Percentiles rank a stretch among this genome's conserved stretches.
phyloP scores from a whole-genome alignment of 2,113 vertebrate genomes.

The Columba livia region DNA sequence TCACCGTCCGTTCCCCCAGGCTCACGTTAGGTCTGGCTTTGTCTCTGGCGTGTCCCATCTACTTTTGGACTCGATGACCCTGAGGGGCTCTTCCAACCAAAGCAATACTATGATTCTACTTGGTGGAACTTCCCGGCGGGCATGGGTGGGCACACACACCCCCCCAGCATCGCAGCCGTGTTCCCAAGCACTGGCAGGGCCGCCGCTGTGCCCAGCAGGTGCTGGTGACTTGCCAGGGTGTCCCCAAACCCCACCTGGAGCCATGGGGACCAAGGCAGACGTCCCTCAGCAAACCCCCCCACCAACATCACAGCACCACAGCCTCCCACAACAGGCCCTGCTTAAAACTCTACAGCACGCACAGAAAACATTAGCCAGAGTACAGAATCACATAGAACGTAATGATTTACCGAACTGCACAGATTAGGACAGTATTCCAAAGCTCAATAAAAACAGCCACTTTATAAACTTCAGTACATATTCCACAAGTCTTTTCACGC shows the following conservation, averaged over 20 bases:
- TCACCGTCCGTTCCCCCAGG: background rate
- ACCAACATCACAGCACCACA: background rate
- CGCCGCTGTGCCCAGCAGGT: background rate
- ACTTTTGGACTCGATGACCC: background rate
- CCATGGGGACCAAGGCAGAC: background rate
- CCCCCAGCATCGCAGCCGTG: rapidly evolving
- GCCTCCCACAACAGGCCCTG: background rate
- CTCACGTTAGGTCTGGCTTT: background rate
- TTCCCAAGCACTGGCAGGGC: background rate
- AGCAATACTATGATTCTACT: too few relatives aligned
- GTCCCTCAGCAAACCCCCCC: background rate
- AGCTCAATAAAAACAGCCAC: background rate
- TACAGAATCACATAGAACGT: background rate
- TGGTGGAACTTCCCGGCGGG: background rate
- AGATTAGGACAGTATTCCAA: background rate
- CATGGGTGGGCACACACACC: background rate
- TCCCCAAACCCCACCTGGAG: background rate
- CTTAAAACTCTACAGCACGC: background rate
- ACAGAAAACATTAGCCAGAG: background rate
- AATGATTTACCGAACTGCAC: background rate
- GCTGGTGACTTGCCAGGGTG: background rate
- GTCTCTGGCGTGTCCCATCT: rapidly evolving
- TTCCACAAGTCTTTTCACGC: background rate
- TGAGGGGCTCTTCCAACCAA: too few relatives aligned
- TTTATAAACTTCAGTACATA: background rate